Conservation (phyloP, 2,113 vertebrate genomes). For the Mohoua ochrocephala region DNA sequence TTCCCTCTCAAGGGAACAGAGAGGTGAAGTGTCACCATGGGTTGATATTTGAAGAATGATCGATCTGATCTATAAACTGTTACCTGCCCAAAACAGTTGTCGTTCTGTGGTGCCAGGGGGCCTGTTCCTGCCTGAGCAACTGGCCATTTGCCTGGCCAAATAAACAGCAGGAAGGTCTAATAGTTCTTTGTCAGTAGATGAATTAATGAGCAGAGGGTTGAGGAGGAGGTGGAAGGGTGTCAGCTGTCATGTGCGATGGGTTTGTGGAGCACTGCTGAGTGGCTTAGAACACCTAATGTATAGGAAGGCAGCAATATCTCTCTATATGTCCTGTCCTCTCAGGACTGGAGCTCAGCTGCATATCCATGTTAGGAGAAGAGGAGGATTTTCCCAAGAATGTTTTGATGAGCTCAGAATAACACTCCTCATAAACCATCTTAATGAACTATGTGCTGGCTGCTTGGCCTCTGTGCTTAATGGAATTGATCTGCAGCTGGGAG, state of each 20-base stretch:
- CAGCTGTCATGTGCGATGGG: background rate
- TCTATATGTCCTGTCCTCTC: background rate
- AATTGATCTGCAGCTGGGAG: background rate
- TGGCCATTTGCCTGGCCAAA: background rate
- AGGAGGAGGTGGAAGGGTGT: background rate
- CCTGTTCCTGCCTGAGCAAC: background rate
- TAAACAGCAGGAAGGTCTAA: background rate
- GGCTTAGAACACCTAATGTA: background rate
- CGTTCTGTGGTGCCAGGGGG: background rate
- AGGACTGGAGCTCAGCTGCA: background rate
- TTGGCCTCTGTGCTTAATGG: background rate
- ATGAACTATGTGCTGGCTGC: background rate
- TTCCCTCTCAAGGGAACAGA: background rate
- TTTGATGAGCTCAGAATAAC: background rate
- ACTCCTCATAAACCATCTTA: background rate
- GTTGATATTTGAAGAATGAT: background rate
- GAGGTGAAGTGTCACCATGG: background rate
- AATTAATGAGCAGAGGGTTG: background rate
- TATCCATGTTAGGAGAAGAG: background rate
- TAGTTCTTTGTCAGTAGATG: background rate
- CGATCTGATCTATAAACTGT: background rate
- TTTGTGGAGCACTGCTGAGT: background rate
- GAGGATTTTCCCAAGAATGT: background rate
- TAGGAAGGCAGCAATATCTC: background rate
- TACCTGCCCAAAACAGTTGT: background rate